Conservation (phyloP, 2,113 vertebrate genomes). For the Syrmaticus mikado region DNA sequence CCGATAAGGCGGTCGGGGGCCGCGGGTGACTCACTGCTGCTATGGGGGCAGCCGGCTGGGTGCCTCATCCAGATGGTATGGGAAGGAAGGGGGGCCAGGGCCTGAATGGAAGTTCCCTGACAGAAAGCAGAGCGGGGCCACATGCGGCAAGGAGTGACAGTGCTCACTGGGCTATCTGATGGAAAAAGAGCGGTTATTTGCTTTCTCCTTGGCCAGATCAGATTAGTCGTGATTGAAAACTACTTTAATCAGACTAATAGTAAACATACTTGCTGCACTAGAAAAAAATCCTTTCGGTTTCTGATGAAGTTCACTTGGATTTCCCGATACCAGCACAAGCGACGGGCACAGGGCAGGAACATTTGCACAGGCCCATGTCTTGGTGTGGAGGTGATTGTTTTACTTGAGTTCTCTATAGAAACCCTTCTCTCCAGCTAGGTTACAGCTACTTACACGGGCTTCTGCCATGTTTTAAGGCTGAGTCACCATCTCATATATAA, state of each 20-base stretch:
- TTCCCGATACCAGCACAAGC: not conserved
- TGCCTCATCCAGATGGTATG: constrained; percentile 15
- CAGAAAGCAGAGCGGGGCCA: not conserved
- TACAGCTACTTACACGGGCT: not conserved
- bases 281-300: not conserved
- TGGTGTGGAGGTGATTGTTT: not conserved
- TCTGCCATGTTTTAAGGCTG: not conserved
- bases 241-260: constrained; percentile 17
- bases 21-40: constrained; percentile 11
- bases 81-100: constrained; percentile 31
- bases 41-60: not conserved
- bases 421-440: not conserved
- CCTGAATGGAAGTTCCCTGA: not conserved
- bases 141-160: not conserved
- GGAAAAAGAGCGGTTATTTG: not conserved
- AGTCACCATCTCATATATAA: constrained; percentile 28
- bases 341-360: not conserved
- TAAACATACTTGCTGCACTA: not conserved
- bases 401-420: not conserved
- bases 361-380: not conserved
- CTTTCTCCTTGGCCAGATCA: not conserved
- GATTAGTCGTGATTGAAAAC: not conserved
- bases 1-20: not conserved
- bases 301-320: not conserved
- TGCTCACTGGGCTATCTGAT: rapidly evolving